Base-by-base conservation (phyloP, 2,888 invertebrate species). In the Orgyia antiqua region DNA sequence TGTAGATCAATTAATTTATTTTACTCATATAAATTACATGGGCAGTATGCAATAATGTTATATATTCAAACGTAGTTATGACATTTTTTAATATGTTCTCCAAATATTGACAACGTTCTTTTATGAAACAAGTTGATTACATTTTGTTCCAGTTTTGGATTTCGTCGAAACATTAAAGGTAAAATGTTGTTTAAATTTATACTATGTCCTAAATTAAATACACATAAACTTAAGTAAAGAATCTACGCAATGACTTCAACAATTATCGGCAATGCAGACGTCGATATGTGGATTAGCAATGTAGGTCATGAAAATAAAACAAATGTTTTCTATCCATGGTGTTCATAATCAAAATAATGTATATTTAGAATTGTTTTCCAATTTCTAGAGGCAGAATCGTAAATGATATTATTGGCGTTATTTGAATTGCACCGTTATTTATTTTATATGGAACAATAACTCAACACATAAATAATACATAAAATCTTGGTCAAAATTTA, bases 1-100 rank as follows among this genome's bases (percentile, higher is more conserved):
- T 68, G 58, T 56, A 57, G 65, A 68, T 70, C 62, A 70, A 65
- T 69, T 57, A 68, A 64, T 71, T 64, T 60, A 64, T 44, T 51
- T 60, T 58, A 44, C 35, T 58, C 51, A 48, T 47, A 52, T 12
- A 49, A 62, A 68, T 64, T 64, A 31, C 62, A 67, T 58, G 39
- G 47, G 58, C 66, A 69, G 67, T 45, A 49, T 72, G 68, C 52
- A 48, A 50, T 60, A 57, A 61, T 63, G 46, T 59, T 41, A 50
- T 44, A 45, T 58, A 48, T 55, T 58, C 54, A 48, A 50, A 45
- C 33, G 42, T 51, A 44, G 48, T 28, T 42, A 51, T 49, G 50
- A 48, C 42, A 40, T 44, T 49, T 58, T 45, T 52, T 40, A 49
- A 31, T 8, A 40, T 59, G 49, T 42, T 48, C 48, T 40, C 49